A percentile compares a stretch with the other conserved stretches of the same genome.
phyloP scores from a whole-genome alignment of 2,888 invertebrate genomes.

The Sphaerophoria rueppellii region DNA sequence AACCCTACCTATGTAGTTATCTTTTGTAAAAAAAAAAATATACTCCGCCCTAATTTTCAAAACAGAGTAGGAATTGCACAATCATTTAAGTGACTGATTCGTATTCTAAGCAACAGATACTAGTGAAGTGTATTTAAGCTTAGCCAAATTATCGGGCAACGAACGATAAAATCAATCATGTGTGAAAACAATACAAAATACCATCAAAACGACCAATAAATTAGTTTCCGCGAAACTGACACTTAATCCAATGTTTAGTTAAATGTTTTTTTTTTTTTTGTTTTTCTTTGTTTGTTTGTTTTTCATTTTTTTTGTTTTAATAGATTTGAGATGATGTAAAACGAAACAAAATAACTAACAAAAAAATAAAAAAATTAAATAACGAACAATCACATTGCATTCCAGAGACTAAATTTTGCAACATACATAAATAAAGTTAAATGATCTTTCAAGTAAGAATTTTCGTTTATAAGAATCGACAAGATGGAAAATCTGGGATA shows the following conservation, averaged over 20 bases:
- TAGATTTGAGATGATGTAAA: slow-evolving; percentile 56
- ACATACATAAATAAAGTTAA: slow-evolving; percentile 43
- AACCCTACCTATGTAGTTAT: background rate
- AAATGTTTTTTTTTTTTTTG: background rate
- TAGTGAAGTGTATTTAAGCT: background rate
- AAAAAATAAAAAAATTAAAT: slow-evolving; percentile 22
- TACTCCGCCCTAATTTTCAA: background rate
- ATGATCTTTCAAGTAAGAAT: slow-evolving; percentile 54
- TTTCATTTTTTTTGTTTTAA: background rate
- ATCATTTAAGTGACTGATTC: background rate
- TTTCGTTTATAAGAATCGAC: slow-evolving; percentile 44
- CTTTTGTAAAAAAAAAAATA: background rate
- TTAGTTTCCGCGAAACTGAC: slow-evolving; percentile 16
- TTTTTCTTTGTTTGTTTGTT: no score
- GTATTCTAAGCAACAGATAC: background rate
- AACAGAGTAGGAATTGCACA: slow-evolving; percentile 26
- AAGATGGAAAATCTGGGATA: slow-evolving; percentile 87
- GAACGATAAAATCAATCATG: slow-evolving; percentile 31
- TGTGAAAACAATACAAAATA: slow-evolving; percentile 48
- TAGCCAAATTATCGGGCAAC: slow-evolving; percentile 13
- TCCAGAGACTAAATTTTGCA: slow-evolving; percentile 5
- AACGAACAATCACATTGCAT: slow-evolving; percentile 18
- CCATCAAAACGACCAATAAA: slow-evolving; percentile 43
- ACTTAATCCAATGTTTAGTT: background rate
- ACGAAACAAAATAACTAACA: slow-evolving; percentile 14